Conservation (phyloP, 2,888 invertebrate genomes). For the Mystacides longicornis region DNA sequence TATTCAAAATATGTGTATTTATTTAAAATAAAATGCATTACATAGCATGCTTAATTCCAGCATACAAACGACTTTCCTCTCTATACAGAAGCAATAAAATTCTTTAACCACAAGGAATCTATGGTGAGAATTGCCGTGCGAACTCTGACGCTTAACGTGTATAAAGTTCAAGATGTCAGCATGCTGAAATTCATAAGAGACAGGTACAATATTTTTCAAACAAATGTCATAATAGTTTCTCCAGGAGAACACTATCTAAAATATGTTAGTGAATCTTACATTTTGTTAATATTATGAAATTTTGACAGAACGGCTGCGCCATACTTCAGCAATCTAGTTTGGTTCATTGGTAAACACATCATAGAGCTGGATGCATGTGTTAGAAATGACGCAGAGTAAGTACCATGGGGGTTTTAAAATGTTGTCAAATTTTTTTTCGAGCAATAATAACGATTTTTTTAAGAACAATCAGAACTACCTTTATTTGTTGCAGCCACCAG, state of each 20-base stretch:
- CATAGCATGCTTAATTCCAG: conserved; percentile 38
- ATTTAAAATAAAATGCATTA: neutral
- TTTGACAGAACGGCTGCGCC: conserved; percentile 80
- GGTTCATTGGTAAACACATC: conserved; percentile 98
- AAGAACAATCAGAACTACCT: too few species aligned
- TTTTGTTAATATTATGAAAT: neutral
- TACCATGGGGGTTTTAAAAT: conserved; percentile 11
- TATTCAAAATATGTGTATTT: neutral
- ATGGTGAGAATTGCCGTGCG: conserved; percentile 99
- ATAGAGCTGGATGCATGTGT: conserved; percentile 92
- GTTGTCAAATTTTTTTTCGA: neutral
- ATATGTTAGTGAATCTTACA: too few species aligned
- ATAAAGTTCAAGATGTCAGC: conserved; percentile 85
- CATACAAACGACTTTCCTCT: conserved; percentile 98
- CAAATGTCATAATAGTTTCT: too few species aligned
- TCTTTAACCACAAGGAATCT: conserved; percentile 97
- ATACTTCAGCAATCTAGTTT: conserved; percentile 97
- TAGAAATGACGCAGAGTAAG: conserved; percentile 91
- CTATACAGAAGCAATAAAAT: conserved; percentile 98
- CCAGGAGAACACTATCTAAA: neutral
- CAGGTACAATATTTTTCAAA: conserved; percentile 41
- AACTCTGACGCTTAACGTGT: conserved; percentile 95
- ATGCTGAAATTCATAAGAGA: conserved; percentile 95
- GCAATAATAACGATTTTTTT: too few species aligned
- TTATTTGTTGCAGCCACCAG: conserved; percentile 63